These are phyloP conservation scores for Stegodyphus dumicola DNA, from an alignment of 1,140 invertebrate genomes.

Conservation along the genomic window DNA sequence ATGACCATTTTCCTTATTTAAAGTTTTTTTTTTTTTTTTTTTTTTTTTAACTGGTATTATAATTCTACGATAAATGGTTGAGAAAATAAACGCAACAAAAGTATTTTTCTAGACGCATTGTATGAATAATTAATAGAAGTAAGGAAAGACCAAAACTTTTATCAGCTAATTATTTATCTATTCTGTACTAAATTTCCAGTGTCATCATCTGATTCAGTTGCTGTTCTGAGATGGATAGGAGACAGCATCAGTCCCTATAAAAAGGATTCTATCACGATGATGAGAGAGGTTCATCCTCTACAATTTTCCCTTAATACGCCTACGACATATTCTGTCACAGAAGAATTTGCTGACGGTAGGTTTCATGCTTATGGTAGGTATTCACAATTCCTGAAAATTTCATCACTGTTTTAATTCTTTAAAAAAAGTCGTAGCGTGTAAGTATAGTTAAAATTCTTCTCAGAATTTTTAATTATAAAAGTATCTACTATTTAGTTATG, in stretches of 20 bases:
- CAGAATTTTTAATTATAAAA: background rate
- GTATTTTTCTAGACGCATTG: too few relatives aligned
- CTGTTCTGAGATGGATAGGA: slow-evolving; percentile 41
- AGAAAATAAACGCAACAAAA: too few relatives aligned
- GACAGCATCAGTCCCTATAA: slow-evolving; percentile 12
- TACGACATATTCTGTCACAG: background rate
- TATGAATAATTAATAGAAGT: too few relatives aligned
- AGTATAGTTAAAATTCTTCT: background rate
- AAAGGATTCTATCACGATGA: slow-evolving; percentile 15
- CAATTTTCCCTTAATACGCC: slow-evolving; percentile 16
- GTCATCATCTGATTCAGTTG: slow-evolving; percentile 25
- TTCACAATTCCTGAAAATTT: too few relatives aligned
- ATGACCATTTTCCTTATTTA: too few relatives aligned
- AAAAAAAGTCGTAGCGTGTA: too few relatives aligned
- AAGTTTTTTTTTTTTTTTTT: too few relatives aligned
- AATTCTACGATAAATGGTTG: too few relatives aligned
- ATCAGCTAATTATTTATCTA: too few relatives aligned
- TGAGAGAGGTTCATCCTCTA: slow-evolving; percentile 8
- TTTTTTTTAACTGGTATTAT: too few relatives aligned
- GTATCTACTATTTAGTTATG: background rate
- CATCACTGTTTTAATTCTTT: too few relatives aligned
- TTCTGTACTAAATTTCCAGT: background rate
- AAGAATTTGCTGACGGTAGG: slow-evolving; percentile 11
- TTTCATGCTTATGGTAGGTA: background rate
- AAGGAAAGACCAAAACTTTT: too few relatives aligned